phyloP scores from a whole-genome alignment of 2,888 invertebrate species.

The Dichetophora obliterata region DNA sequence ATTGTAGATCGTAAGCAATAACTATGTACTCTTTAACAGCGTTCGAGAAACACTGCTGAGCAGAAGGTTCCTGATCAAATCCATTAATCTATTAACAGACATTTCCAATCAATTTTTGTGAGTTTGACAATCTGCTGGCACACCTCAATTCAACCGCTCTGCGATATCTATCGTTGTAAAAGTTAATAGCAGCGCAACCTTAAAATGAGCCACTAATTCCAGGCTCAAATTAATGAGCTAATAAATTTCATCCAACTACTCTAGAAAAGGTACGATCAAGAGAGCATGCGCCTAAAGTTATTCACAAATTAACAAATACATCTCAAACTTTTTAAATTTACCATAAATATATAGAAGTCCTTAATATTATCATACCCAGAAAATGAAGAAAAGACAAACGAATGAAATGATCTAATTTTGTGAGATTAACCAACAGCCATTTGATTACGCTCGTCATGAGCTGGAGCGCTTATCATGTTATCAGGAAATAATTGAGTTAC shows the following conservation, averaged over 20 bases:
- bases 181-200: background rate
- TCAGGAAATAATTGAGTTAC: slow-evolving; percentile 22
- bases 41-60: no score
- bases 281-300: slow-evolving; percentile 20
- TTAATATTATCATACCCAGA: no score
- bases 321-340: background rate
- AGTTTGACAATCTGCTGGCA: background rate
- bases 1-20: no score
- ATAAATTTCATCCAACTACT: slow-evolving; percentile 24
- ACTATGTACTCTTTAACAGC: no score
- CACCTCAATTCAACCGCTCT: background rate
- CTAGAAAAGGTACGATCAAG: background rate
- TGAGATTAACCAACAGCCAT: slow-evolving; percentile 10
- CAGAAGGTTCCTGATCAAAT: background rate
- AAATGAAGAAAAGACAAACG: background rate
- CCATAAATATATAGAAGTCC: no score
- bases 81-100: background rate
- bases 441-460: slow-evolving; percentile 4
- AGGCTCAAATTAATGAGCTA: slow-evolving; percentile 27
- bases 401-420: slow-evolving; percentile 17
- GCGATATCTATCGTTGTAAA: background rate
- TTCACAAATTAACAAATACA: background rate
- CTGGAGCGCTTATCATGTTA: slow-evolving; percentile 22
- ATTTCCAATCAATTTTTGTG: background rate
- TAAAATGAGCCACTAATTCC: slow-evolving; percentile 35